Base-by-base conservation (phyloP, 1,140 invertebrate genomes). In the Trichonephila clavata region DNA sequence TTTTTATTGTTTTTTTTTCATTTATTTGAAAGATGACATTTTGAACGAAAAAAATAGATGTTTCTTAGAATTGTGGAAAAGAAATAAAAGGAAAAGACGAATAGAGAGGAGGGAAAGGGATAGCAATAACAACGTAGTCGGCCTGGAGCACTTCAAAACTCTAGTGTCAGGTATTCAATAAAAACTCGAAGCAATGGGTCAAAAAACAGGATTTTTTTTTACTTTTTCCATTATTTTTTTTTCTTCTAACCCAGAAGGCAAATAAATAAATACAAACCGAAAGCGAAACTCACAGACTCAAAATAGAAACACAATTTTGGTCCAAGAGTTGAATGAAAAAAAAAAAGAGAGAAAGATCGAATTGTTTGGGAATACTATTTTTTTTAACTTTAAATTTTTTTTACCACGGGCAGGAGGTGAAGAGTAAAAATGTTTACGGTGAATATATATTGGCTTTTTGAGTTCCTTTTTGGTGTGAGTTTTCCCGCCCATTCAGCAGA, bases 361-460 rank as follows among this genome's bases (percentile, higher is more conserved):
- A 90, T 90, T 90, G 57, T 90, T 90, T 80, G 65, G 57, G 24
- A 39, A 86, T 18, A 63, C 14, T 60, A 10, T 50, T 89, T 89
- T 89, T 61, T 61, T 16, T 57, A 43, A 7, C 43, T 6, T 68
- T 39, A 16, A 39, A 4, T 77, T 89, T 50, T 14, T 39, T 90
- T 65, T 50, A 24, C 88, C 71, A 24, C 71, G 50, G 24, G 43
- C 16, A 50, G 50, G 61, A 71, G 65, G 16, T 20, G 87, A 32
- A 13, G 59, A 86, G 27, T 84, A 84, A 92, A 57, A 80, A 92
- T 92, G 90, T 92, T 92, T 84, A 92, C 80, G 90, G 77, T 92
- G 90, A 92, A 92, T 92, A 92, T 84, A 92, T 92, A 92, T 92
- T 92, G 90, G 90, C 86, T 68, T 88, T 88, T 88, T 88, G 27